A percentile compares a stretch with the other conserved stretches of the same genome.
These are phyloP conservation scores for Aphelenchoides besseyi DNA, from an alignment of 1,140 invertebrate species.

Conservation along the genomic window DNA sequence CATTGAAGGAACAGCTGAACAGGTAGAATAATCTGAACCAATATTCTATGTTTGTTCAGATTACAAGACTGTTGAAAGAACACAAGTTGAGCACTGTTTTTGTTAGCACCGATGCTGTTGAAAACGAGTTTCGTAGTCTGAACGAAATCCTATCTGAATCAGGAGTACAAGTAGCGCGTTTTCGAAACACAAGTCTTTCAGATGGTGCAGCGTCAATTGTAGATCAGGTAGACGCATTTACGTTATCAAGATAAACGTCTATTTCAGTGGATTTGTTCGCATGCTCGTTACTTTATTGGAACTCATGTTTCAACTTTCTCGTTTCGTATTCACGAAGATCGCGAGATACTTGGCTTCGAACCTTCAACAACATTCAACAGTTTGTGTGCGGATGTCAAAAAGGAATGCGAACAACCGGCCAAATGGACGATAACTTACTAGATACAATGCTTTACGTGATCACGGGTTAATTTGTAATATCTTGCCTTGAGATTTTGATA, in stretches of 20 bases:
- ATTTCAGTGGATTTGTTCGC: slow-evolving; percentile 77
- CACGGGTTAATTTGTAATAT: not conserved
- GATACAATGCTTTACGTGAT: not conserved
- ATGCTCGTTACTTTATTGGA: slow-evolving; percentile 81
- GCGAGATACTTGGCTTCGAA: slow-evolving; percentile 85
- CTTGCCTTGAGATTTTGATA: too few relatives aligned
- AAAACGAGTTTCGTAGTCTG: slow-evolving; percentile 64
- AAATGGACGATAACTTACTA: slow-evolving; percentile 63
- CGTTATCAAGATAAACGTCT: not conserved
- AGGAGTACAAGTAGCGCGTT: slow-evolving; percentile 25
- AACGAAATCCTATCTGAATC: slow-evolving; percentile 61
- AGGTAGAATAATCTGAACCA: slow-evolving; percentile 68
- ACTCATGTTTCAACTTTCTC: slow-evolving; percentile 91
- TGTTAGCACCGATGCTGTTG: slow-evolving; percentile 76
- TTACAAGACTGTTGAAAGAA: slow-evolving; percentile 67
- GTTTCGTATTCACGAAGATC: slow-evolving; percentile 90
- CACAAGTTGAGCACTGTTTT: slow-evolving; percentile 72
- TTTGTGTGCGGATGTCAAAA: slow-evolving; percentile 71
- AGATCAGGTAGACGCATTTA: slow-evolving; percentile 71
- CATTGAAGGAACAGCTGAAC: slow-evolving; percentile 71
- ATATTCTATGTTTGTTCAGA: slow-evolving; percentile 37
- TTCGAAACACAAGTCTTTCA: slow-evolving; percentile 23
- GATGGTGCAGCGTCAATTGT: slow-evolving; percentile 88
- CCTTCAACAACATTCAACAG: slow-evolving; percentile 80
- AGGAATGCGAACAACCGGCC: slow-evolving; percentile 66